Evolutionary conservation across 2,113 vertebrate species (phyloP).

Genomic region (Phodopus roborovskii): DNA sequence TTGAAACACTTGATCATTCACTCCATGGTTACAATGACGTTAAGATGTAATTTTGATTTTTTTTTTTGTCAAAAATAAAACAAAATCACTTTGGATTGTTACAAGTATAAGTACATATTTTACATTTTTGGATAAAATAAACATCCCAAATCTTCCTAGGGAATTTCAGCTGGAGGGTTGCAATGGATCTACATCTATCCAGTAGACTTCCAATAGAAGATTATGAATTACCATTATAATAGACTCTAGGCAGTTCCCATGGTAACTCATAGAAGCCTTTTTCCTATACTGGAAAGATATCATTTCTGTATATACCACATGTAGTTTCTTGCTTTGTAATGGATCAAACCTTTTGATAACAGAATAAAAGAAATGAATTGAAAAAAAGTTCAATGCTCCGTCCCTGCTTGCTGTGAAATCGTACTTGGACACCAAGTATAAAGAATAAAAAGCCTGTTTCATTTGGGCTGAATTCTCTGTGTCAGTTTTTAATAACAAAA

Average conservation of each 20-base stretch:
- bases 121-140: neutral
- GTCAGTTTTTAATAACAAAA: conserved; percentile 67
- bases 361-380: conserved; percentile 67
- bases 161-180: neutral
- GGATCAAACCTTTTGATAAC: conserved; percentile 55
- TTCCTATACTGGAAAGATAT: conserved; percentile 51
- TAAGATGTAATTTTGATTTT: neutral
- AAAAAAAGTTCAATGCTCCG: conserved; percentile 45
- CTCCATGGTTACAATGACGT: neutral
- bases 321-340: conserved; percentile 43
- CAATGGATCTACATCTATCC: neutral
- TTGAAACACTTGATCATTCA: neutral
- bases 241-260: conserved; percentile 47
- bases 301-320: conserved; percentile 68
- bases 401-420: conserved; percentile 58
- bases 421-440: conserved; percentile 50
- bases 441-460: conserved; percentile 55
- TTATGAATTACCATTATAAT: conserved; percentile 46
- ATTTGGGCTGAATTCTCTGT: conserved; percentile 31
- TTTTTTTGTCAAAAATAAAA: neutral
- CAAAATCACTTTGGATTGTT: neutral
- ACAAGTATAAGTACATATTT: neutral
- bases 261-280: conserved; percentile 55
- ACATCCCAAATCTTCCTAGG: neutral
- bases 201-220: conserved; percentile 57